phyloP scores from a whole-genome alignment of 2,113 vertebrate species.

The Boulengeromyrus knoepffleri region DNA sequence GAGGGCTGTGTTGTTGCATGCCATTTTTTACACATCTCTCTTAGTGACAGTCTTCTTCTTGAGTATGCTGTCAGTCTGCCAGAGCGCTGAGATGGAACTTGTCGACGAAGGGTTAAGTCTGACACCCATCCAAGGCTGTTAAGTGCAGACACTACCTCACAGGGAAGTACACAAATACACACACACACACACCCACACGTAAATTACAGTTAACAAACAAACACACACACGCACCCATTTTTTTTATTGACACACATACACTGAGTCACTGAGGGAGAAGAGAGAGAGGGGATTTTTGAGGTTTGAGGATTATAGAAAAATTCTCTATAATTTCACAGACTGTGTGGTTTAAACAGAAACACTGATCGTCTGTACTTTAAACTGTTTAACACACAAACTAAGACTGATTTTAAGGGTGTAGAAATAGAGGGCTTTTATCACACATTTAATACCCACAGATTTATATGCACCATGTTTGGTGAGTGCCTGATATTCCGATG shows the following conservation, averaged over 20 bases:
- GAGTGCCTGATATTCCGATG: neutral
- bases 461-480: neutral
- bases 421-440: neutral
- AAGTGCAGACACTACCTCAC: constrained; percentile 16
- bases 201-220: neutral
- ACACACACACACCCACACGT: neutral
- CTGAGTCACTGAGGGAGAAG: constrained; percentile 12
- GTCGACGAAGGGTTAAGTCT: neutral
- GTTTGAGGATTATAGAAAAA: constrained; percentile 42
- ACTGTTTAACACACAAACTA: constrained; percentile 16
- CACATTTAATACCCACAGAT: neutral
- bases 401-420: neutral
- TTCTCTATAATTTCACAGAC: constrained; percentile 42
- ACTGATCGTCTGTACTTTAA: constrained; percentile 30
- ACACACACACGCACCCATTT: neutral
- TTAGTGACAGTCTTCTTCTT: neutral
- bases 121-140: neutral
- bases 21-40: neutral
- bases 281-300: constrained; percentile 28
- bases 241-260: constrained; percentile 9
- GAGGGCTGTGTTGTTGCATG: neutral
- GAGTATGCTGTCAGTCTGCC: neutral
- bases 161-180: neutral
- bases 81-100: neutral
- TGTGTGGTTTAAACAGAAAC: constrained; percentile 44